Conservation (phyloP, 64 coral and sea anemone species). For the Anthopleura sola region DNA sequence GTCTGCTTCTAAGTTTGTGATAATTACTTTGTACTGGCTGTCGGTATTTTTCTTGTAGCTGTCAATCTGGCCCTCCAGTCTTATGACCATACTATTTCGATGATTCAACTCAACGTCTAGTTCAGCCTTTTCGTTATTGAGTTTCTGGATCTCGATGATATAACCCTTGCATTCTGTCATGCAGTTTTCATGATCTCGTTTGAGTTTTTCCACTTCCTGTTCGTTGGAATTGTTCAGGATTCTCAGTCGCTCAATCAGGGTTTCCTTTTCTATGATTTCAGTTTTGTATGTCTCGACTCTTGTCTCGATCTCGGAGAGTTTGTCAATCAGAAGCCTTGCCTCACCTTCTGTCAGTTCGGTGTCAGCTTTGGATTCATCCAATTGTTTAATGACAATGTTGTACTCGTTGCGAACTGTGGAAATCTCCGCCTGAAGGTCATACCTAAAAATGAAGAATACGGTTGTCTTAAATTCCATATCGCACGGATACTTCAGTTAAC, state of each 20-base stretch:
- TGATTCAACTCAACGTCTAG: constrained; percentile 84
- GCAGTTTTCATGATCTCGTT: constrained; percentile 67
- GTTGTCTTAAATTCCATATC: no score
- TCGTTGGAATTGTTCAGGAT: constrained; percentile 85
- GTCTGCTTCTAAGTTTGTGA: constrained; percentile 50
- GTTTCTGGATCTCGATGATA: constrained; percentile 75
- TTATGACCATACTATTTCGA: constrained; percentile 50
- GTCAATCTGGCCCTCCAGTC: constrained; percentile 69
- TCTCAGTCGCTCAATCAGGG: constrained; percentile 66
- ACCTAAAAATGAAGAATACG: not conserved
- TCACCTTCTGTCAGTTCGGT: constrained; percentile 63
- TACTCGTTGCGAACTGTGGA: constrained; percentile 76
- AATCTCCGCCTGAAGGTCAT: constrained; percentile 80
- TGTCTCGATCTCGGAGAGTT: constrained; percentile 75
- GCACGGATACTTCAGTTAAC: no score
- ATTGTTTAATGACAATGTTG: constrained; percentile 58
- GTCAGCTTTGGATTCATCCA: constrained; percentile 53
- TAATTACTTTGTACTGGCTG: constrained; percentile 57
- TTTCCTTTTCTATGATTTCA: constrained; percentile 82
- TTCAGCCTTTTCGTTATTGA: constrained; percentile 81
- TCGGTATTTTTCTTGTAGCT: constrained; percentile 62
- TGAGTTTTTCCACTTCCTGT: constrained; percentile 77
- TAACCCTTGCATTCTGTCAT: constrained; percentile 75
- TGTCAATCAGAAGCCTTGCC: constrained; percentile 45
- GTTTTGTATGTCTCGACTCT: constrained; percentile 76